phyloP scores from a whole-genome alignment of 2,797 vertebrate species.

The Hippopotamyrus pictus region DNA sequence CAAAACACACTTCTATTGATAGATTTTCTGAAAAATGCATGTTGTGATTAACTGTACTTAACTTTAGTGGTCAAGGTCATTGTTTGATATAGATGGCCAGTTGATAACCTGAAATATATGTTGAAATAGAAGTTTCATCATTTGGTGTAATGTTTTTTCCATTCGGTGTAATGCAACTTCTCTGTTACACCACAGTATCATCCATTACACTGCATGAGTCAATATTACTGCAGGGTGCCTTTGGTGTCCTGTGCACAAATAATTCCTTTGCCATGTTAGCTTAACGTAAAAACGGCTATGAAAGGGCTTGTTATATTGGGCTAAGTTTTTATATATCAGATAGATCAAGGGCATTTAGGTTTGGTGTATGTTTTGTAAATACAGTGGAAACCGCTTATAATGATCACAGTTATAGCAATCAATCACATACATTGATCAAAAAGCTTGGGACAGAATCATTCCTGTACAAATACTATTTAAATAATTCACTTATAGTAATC shows the following conservation, averaged over 20 bases:
- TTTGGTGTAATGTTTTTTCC: background rate
- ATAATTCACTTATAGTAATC: no score
- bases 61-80: background rate
- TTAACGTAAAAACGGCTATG: background rate
- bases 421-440: background rate
- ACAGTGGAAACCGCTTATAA: background rate
- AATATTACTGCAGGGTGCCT: background rate
- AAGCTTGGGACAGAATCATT: background rate
- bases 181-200: background rate
- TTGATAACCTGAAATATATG: background rate
- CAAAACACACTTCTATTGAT: background rate
- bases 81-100: background rate
- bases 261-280: background rate
- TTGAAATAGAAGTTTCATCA: background rate
- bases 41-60: background rate
- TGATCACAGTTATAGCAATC: background rate
- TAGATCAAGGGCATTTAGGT: background rate
- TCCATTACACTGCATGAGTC: background rate
- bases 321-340: background rate
- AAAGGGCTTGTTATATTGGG: background rate
- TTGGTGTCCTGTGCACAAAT: background rate
- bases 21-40: background rate
- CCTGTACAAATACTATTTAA: no score
- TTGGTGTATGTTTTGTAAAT: background rate
- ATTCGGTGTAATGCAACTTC: background rate